Evolutionary conservation across 1,140 invertebrate species (phyloP), one percentile per base, ranked within the genome.

Genomic region (Drosophila saltans): DNA sequence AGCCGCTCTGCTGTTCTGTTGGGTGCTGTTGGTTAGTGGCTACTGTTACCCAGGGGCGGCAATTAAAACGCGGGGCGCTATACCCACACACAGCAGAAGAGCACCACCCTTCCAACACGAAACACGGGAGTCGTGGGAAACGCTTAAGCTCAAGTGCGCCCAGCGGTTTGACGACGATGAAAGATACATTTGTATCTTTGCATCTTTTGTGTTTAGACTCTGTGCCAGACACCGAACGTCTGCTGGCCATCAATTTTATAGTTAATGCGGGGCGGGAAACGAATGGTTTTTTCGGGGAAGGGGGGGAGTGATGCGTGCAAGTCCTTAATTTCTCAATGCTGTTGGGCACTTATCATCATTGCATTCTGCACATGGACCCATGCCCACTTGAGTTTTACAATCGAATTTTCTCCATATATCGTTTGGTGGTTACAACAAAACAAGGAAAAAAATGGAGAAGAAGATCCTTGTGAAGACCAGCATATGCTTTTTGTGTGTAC

Each of bases 271-370:
- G 21, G 24, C 48, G 67, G 58, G n/a, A 11, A 39, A 56, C 28
- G 28, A 30, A 36, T 36, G 33, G 33, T 3, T 36, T 36, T 40
- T 40, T n/a, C 28, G 55, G 40, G 16, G 39, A 26, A 40, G 30
- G 64, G 30, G 64, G 36, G 55, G 63, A 45, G 71, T 76, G 66
- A 52, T 88, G 74, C 78, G 81, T 89, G 84, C 67, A 72, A 45
- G 75, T 72, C 84, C 89, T 84, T 89, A 84, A 89, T 89, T 89
- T 89, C 85, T 84, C 83, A 89, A 78, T 81, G 81, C 69, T 66
- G 45, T 33, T 56, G 66, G 80, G 62, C 66, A 88, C 84, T 88
- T 89, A 88, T 89, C 71, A 73, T 70, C 65, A 66, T 67, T 59
- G 21, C 45, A 52, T 43, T 71, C 45, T 43, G 33, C 28, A 30